Percentiles rank a stretch among this genome's conserved stretches.
Evolutionary conservation across 1,140 invertebrate genomes (phyloP).

Genomic region (Brachionus calyciflorus): DNA sequence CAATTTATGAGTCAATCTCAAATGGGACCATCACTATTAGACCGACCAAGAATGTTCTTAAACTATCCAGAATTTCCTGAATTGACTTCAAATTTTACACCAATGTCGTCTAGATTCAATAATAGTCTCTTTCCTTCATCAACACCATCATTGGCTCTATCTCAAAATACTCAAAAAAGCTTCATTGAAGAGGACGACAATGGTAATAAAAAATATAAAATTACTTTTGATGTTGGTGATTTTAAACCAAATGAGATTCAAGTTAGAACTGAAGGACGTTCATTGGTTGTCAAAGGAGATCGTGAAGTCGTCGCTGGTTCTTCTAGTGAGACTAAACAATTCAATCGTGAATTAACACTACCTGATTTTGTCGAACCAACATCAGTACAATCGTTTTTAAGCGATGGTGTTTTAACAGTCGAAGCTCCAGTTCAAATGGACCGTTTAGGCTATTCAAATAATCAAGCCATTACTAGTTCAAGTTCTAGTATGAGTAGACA

Average conservation of each 20-base stretch:
- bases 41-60: conserved; percentile 35
- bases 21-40: not conserved
- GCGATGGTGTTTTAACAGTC: conserved; percentile 31
- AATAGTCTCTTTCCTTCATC: not conserved
- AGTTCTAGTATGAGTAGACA: not conserved
- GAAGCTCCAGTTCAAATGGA: conserved; percentile 42
- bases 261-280: conserved; percentile 6
- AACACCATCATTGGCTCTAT: not conserved
- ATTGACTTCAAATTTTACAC: not conserved
- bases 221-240: conserved; percentile 44
- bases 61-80: conserved; percentile 47
- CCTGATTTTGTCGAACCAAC: conserved; percentile 44
- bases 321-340: conserved; percentile 39
- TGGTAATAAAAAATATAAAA: conserved; percentile 43
- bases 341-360: conserved; percentile 46
- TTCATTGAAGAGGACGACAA: conserved; percentile 47
- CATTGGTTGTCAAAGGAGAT: conserved; percentile 33
- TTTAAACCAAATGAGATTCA: conserved; percentile 41
- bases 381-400: conserved; percentile 24
- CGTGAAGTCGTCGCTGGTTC: conserved; percentile 12
- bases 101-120: not conserved
- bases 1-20: not conserved
- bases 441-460: not conserved
- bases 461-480: not conserved
- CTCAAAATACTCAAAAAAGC: conserved; percentile 23